These are phyloP conservation scores for Schizopygopsis pylzovi DNA, from an alignment of 2,797 vertebrate genomes.

Conservation along the genomic window DNA sequence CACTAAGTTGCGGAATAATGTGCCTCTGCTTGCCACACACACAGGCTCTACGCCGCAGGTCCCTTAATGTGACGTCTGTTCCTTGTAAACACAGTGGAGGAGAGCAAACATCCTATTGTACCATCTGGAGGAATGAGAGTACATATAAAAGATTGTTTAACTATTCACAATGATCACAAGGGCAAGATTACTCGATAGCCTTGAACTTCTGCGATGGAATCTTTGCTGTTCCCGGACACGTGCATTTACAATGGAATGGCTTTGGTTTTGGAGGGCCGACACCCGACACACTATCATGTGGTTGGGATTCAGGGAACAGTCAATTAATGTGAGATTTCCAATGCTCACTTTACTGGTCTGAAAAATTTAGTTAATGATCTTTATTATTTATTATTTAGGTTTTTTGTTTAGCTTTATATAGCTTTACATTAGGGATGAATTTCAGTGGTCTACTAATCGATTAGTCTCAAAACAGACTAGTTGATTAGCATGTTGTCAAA, in stretches of 20 bases:
- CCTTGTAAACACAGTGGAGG: slow-evolving; percentile 18
- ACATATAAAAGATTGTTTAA: slow-evolving; percentile 39
- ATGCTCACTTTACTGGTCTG: background rate
- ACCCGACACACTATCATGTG: background rate
- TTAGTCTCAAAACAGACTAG: no score
- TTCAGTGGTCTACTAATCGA: no score
- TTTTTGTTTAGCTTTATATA: no score
- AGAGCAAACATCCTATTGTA: slow-evolving; percentile 38
- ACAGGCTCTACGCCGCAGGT: background rate
- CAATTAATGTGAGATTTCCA: background rate
- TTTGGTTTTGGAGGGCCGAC: background rate
- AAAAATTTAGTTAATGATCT: background rate
- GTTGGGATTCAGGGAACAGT: background rate
- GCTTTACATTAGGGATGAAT: no score
- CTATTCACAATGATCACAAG: slow-evolving; percentile 20
- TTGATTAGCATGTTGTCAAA: no score
- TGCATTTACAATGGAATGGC: slow-evolving; percentile 24
- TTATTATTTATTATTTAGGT: no score
- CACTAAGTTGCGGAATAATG: slow-evolving; percentile 42
- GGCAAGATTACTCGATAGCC: slow-evolving; percentile 28
- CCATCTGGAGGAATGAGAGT: slow-evolving; percentile 8
- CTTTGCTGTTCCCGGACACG: slow-evolving; percentile 24
- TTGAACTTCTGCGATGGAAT: slow-evolving; percentile 20
- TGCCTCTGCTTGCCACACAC: slow-evolving; percentile 15
- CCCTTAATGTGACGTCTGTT: slow-evolving; percentile 36